Percentiles rank a stretch among this genome's conserved stretches.
These are phyloP conservation scores for Phataginus tricuspis DNA, from an alignment of 2,797 vertebrate species.

Conservation along the genomic window DNA sequence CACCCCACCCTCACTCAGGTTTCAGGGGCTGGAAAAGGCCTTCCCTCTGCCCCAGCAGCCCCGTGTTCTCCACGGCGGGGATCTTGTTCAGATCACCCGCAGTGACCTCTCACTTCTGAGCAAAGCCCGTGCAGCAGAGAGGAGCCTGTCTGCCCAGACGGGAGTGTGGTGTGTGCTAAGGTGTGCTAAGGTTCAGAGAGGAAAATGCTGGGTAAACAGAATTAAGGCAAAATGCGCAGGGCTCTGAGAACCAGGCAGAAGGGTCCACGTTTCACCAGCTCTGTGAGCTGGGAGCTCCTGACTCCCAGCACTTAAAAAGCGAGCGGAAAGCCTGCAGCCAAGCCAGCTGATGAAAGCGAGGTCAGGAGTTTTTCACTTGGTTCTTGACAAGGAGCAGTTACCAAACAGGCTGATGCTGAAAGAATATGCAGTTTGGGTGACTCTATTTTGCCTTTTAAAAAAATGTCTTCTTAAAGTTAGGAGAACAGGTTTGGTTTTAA, in stretches of 20 bases:
- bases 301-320: neutral
- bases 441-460: neutral
- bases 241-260: neutral
- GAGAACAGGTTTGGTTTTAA: neutral
- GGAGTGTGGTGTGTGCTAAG: too few species aligned
- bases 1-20: accelerated
- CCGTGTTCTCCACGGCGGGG: neutral
- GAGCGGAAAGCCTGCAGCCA: neutral
- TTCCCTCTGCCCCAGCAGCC: too few species aligned
- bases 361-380: too few species aligned
- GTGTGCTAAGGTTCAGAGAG: neutral
- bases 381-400: neutral
- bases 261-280: neutral
- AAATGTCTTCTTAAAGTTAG: neutral
- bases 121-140: neutral
- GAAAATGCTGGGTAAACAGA: neutral
- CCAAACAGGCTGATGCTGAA: neutral
- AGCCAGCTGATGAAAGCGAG: accelerated
- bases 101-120: too few species aligned
- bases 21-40: accelerated
- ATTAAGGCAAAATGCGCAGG: neutral
- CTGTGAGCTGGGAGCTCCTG: neutral
- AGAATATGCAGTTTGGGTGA: neutral
- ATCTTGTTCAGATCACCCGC: too few species aligned
- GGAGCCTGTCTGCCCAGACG: neutral